A percentile compares a stretch with the other conserved stretches of the same genome.
phyloP scores from a whole-genome alignment of 1,140 invertebrate genomes.

The Phocides pigmalion region DNA sequence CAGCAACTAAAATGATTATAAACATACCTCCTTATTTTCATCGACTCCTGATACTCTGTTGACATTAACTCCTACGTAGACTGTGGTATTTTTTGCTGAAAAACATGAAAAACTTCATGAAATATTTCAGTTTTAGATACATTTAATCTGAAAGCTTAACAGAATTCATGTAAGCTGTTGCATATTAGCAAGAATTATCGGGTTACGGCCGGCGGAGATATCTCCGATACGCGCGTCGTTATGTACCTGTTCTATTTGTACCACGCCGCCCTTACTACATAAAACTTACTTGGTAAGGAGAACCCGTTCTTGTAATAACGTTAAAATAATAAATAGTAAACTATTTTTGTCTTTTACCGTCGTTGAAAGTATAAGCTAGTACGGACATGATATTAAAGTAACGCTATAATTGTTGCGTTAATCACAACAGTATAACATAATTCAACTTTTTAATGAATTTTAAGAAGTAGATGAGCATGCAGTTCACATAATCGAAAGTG shows the following conservation, averaged over 20 bases:
- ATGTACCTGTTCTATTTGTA: constrained; percentile 29
- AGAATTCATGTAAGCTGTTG: constrained; percentile 58
- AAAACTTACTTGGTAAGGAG: constrained; percentile 7
- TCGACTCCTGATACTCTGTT: constrained; percentile 85
- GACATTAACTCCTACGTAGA: constrained; percentile 84
- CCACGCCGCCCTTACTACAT: constrained; percentile 7
- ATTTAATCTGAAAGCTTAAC: constrained; percentile 17
- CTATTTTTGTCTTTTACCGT: no score
- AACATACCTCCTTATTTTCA: constrained; percentile 85
- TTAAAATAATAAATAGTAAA: no score
- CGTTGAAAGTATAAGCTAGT: no score
- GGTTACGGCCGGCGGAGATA: constrained; percentile 56
- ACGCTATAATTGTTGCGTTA: no score
- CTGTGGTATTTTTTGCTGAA: constrained; percentile 84
- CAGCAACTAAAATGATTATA: no score
- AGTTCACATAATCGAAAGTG: no score
- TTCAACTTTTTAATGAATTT: no score
- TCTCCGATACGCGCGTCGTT: constrained; percentile 46
- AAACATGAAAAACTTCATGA: constrained; percentile 44
- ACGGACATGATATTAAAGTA: no score
- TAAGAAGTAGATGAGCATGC: no score
- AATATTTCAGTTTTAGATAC: neutral
- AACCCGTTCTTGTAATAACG: neutral
- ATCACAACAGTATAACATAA: no score
- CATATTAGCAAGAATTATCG: constrained; percentile 50